These are phyloP conservation scores for Gallinago paraguaiae DNA, from an alignment of 2,113 vertebrate genomes.

Conservation along the genomic window DNA sequence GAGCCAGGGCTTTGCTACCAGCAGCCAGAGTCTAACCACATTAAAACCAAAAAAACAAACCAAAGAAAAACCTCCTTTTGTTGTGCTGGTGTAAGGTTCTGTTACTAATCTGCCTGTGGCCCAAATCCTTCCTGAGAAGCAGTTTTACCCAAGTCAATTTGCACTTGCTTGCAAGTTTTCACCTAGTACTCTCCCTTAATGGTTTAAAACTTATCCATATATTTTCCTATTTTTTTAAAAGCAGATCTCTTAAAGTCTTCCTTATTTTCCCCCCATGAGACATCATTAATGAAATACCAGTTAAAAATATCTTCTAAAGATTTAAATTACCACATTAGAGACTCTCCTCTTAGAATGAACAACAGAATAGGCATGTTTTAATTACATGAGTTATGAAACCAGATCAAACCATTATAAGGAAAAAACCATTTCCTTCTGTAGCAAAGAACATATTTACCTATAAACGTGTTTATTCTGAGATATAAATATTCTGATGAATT, in stretches of 20 bases:
- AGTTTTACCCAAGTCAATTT: not conserved
- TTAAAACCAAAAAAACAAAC: not conserved
- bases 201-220: not conserved
- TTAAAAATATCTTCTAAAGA: not conserved
- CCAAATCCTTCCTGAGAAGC: not conserved
- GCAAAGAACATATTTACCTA: not conserved
- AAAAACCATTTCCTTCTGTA: not conserved
- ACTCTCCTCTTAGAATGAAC: not conserved
- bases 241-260: not conserved
- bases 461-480: not conserved
- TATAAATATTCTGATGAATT: not conserved
- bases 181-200: not conserved
- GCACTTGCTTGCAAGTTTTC: not conserved
- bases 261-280: not conserved
- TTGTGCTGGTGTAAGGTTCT: not conserved
- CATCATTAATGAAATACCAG: not conserved
- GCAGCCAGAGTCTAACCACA: not conserved
- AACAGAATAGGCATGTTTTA: not conserved
- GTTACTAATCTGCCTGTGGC: not conserved
- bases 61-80: not conserved
- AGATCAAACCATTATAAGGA: not conserved
- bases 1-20: not conserved
- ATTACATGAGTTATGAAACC: constrained; percentile 20
- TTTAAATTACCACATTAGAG: not conserved
- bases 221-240: not conserved